These are phyloP conservation scores for Pseudochirops cupreus DNA, from an alignment of 2,797 vertebrate species.

Conservation along the genomic window DNA sequence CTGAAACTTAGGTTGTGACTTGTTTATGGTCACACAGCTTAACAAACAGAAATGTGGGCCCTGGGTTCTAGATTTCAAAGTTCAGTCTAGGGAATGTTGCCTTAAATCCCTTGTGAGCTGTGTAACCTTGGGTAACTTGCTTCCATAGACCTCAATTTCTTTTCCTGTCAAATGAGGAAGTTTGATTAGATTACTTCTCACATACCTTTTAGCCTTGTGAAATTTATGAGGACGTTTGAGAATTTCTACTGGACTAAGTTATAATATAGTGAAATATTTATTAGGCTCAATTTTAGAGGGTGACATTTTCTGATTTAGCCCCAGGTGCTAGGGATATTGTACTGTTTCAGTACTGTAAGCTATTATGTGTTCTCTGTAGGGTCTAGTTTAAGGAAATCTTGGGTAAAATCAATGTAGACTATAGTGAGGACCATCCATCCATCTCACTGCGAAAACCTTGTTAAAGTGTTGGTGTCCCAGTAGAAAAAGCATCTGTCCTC, in stretches of 20 bases:
- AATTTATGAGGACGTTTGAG: not conserved
- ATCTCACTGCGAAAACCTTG: not conserved
- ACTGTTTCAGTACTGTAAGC: not conserved
- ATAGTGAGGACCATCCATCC: not conserved
- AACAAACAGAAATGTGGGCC: not conserved
- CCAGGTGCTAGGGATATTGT: not conserved
- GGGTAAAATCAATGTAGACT: not conserved
- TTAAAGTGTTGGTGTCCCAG: not conserved
- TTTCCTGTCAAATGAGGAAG: not conserved
- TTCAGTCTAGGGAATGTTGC: not conserved
- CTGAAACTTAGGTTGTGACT: not conserved
- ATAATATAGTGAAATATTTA: not conserved
- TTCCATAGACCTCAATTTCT: not conserved
- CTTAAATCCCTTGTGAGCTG: not conserved
- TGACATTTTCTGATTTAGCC: not conserved
- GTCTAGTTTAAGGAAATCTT: not conserved
- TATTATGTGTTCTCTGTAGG: not conserved
- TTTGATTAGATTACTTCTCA: not conserved
- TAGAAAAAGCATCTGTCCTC: not conserved
- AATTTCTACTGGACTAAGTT: not conserved
- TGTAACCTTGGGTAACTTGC: not conserved
- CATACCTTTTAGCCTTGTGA: not conserved
- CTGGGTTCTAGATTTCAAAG: not conserved
- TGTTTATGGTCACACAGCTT: not conserved
- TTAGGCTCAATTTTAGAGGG: not conserved